A percentile compares a stretch with the other conserved stretches of the same genome.
Conservation (phyloP, 2,888 invertebrate genomes). For the Gerosis bhagava region DNA sequence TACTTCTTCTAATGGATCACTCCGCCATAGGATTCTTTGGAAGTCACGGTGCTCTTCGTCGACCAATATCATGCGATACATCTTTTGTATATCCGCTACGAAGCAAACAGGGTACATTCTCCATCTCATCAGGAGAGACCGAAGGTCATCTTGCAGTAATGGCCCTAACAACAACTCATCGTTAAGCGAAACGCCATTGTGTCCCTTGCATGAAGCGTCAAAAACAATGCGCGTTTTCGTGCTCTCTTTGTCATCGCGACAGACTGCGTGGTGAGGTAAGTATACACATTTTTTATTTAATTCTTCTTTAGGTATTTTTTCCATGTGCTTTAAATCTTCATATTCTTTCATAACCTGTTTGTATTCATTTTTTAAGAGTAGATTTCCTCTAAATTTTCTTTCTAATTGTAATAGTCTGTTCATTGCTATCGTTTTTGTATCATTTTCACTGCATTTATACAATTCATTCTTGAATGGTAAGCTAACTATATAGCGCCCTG, state of each 20-base stretch:
- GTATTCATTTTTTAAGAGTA: slow-evolving; percentile 27
- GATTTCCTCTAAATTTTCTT: slow-evolving; percentile 25
- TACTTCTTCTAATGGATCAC: slow-evolving; percentile 5
- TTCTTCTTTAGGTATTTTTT: slow-evolving; percentile 16
- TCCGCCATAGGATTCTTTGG: slow-evolving; percentile 31
- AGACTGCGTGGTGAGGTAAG: slow-evolving; percentile 24
- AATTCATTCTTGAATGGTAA: slow-evolving; percentile 29
- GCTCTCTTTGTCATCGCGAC: slow-evolving; percentile 32
- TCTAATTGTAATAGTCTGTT: slow-evolving; percentile 27
- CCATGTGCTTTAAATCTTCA: slow-evolving; percentile 26
- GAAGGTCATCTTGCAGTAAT: slow-evolving; percentile 34
- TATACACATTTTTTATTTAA: slow-evolving; percentile 5
- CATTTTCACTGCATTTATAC: slow-evolving; percentile 26
- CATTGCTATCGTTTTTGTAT: slow-evolving; percentile 29
- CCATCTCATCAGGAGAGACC: slow-evolving; percentile 34
- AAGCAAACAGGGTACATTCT: slow-evolving; percentile 33
- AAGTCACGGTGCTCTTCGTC: slow-evolving; percentile 29
- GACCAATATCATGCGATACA: slow-evolving; percentile 39
- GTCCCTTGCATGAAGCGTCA: slow-evolving; percentile 29
- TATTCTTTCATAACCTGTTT: slow-evolving; percentile 28
- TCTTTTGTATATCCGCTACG: slow-evolving; percentile 36
- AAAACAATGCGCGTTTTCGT: slow-evolving; percentile 30
- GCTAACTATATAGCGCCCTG: slow-evolving; percentile 23
- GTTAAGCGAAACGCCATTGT: slow-evolving; percentile 29
- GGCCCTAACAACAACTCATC: slow-evolving; percentile 32